These are phyloP conservation scores for Sphaeridia pumilis DNA, from an alignment of 2,888 invertebrate genomes.

Conservation along the genomic window DNA sequence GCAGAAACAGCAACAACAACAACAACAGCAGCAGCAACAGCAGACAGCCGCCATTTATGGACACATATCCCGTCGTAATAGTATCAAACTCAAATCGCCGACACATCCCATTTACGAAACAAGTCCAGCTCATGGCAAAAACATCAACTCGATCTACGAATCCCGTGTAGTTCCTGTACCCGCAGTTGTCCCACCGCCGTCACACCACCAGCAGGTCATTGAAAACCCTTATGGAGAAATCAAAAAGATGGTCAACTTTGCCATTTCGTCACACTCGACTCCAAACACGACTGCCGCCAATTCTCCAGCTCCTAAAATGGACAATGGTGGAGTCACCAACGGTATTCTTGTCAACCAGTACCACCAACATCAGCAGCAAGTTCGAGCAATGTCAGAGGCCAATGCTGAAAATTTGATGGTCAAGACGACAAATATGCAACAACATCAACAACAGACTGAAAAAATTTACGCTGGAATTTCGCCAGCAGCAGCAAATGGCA, in stretches of 20 bases:
- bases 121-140: conserved; percentile 12
- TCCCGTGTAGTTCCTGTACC: conserved; percentile 14
- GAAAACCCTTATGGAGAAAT: conserved; percentile 15
- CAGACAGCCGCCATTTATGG: conserved; percentile 13
- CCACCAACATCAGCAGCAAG: neutral
- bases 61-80: conserved; percentile 16
- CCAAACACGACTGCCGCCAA: conserved; percentile 12
- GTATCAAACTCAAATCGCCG: conserved; percentile 15
- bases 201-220: conserved; percentile 3
- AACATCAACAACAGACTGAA: too few relatives aligned
- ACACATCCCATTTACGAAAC: conserved; percentile 17
- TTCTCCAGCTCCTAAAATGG: conserved; percentile 19
- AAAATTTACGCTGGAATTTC: neutral
- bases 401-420: neutral
- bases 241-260: conserved; percentile 15
- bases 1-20: conserved; percentile 9
- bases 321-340: neutral
- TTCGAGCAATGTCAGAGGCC: neutral
- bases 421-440: neutral
- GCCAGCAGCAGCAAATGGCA: neutral
- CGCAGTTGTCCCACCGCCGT: conserved; percentile 9
- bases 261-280: neutral
- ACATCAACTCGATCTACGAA: conserved; percentile 14
- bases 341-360: conserved; percentile 11
- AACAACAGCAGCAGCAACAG: conserved; percentile 9